A percentile compares a stretch with the other conserved stretches of the same genome.
phyloP scores from a whole-genome alignment of 2,113 vertebrate species.

The Morone chrysops region DNA sequence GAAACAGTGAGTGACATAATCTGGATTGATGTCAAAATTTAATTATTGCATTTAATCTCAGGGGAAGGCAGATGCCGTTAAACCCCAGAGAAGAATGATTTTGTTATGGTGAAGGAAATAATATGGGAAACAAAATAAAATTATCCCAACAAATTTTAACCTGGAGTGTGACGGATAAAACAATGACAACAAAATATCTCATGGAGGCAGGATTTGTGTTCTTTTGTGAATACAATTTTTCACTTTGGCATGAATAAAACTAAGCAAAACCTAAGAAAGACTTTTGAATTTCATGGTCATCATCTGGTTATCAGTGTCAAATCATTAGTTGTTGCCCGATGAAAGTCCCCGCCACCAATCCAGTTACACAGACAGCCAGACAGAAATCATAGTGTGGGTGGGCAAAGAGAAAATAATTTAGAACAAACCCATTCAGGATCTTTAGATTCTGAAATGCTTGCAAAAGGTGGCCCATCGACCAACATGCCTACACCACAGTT shows the following conservation, averaged over 20 bases:
- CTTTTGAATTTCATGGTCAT: conserved; percentile 7
- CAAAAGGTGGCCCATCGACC: neutral
- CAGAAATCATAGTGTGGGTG: conserved; percentile 29
- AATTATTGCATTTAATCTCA: neutral
- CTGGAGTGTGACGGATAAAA: neutral
- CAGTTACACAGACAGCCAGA: conserved; percentile 18
- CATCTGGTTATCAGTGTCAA: conserved; percentile 33
- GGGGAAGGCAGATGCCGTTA: neutral
- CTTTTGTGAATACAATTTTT: neutral
- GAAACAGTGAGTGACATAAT: neutral
- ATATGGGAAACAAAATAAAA: conserved; percentile 10
- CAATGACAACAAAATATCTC: neutral
- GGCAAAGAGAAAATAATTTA: conserved; percentile 22
- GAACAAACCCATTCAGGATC: neutral
- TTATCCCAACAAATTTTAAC: neutral
- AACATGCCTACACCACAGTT: neutral
- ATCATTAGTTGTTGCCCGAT: conserved; percentile 26
- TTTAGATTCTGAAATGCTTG: conserved; percentile 8
- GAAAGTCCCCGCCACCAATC: neutral
- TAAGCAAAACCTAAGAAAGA: too few species aligned
- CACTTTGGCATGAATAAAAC: neutral
- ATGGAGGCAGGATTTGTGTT: neutral
- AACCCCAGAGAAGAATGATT: too few species aligned
- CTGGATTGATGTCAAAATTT: neutral
- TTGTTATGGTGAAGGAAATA: neutral